Evolutionary conservation across 2,113 vertebrate species (phyloP).

Genomic region (Aramus guarauna): DNA sequence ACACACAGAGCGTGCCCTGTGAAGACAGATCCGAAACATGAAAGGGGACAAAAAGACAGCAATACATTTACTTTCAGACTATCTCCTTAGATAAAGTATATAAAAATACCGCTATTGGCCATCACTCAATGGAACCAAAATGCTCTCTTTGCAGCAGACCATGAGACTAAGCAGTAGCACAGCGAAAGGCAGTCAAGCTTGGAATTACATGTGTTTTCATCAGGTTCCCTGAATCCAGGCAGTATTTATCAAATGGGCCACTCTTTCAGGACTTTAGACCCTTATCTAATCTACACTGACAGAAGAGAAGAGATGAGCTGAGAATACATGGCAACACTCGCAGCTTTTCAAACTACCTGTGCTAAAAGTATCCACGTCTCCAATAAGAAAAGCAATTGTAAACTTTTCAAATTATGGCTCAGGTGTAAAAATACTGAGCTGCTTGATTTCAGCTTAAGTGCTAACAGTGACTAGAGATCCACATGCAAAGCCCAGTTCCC

Average conservation of each 20-base stretch:
- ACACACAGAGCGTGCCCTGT: neutral
- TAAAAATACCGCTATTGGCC: neutral
- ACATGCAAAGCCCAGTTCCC: neutral
- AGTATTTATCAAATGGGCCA: neutral
- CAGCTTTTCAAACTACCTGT: neutral
- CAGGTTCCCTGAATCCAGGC: neutral
- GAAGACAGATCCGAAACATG: neutral
- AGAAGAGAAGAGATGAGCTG: neutral
- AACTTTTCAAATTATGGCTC: neutral
- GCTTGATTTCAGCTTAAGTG: neutral
- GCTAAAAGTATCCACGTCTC: neutral
- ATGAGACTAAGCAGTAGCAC: neutral
- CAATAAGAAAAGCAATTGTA: neutral
- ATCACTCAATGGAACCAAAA: neutral
- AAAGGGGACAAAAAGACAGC: neutral
- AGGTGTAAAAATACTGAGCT: neutral
- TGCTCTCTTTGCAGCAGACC: neutral
- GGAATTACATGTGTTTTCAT: neutral
- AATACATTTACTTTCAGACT: neutral
- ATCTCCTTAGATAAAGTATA: neutral
- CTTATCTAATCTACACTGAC: rapidly evolving
- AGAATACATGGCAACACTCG: neutral
- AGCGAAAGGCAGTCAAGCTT: neutral
- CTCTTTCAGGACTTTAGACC: neutral
- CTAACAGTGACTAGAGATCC: neutral